These are phyloP conservation scores for Bactericera cockerelli DNA, from an alignment of 1,140 invertebrate species.

Conservation along the genomic window DNA sequence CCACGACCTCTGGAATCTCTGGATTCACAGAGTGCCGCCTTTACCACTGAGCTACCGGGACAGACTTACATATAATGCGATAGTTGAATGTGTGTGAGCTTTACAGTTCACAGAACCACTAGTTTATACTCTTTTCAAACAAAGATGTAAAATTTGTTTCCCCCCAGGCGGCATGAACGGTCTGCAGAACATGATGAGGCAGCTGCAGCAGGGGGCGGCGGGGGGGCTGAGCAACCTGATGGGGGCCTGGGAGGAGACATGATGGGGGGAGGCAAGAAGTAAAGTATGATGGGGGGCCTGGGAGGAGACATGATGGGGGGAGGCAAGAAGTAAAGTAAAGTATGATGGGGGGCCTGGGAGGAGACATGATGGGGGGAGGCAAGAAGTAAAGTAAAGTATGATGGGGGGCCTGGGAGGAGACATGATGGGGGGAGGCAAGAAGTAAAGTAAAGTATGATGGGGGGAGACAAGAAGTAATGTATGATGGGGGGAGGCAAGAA, in stretches of 20 bases:
- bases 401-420: constrained; percentile 55
- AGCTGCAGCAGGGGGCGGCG: constrained; percentile 78
- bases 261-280: constrained; percentile 5
- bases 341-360: constrained; percentile 60
- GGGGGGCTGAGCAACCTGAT: constrained; percentile 59
- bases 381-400: background rate
- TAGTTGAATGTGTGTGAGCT: too few relatives aligned
- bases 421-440: constrained; percentile 5
- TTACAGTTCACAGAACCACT: too few relatives aligned
- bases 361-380: constrained; percentile 25
- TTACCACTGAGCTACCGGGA: too few relatives aligned
- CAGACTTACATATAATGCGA: too few relatives aligned
- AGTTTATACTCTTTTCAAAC: background rate
- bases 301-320: constrained; percentile 30
- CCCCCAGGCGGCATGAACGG: constrained; percentile 76
- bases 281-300: constrained; percentile 56
- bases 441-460: constrained; percentile 35
- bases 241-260: constrained; percentile 45
- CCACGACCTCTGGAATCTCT: too few relatives aligned
- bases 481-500: constrained; percentile 5
- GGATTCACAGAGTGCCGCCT: too few relatives aligned
- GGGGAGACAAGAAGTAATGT: background rate
- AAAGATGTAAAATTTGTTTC: background rate
- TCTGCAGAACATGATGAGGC: constrained; percentile 95
- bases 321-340: background rate